These are phyloP conservation scores for Zosterops hypoxanthus DNA, from an alignment of 2,113 vertebrate species.

Conservation along the genomic window DNA sequence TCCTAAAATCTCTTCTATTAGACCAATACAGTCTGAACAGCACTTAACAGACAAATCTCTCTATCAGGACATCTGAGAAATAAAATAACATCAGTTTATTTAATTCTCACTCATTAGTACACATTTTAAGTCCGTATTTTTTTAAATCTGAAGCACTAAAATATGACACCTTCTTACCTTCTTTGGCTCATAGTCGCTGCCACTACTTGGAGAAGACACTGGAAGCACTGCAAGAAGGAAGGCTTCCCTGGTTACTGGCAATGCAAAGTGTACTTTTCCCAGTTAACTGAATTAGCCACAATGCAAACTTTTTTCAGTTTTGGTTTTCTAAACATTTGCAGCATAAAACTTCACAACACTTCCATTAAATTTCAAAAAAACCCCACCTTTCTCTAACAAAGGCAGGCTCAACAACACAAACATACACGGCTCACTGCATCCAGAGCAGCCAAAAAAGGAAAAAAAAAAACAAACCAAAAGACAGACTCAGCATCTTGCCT, in stretches of 20 bases:
- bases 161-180: conserved; percentile 39
- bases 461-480: not conserved
- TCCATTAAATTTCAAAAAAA: not conserved
- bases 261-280: accelerated
- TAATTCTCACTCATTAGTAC: not conserved
- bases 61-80: not conserved
- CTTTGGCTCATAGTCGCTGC: conserved; percentile 3
- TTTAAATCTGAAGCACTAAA: not conserved
- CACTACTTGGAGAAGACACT: conserved; percentile 42
- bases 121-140: accelerated
- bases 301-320: not conserved
- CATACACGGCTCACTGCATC: accelerated
- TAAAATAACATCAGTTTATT: not conserved
- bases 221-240: conserved; percentile 69
- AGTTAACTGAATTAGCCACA: not conserved
- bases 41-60: not conserved
- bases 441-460: not conserved
- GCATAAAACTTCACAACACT: not conserved
- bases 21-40: not conserved
- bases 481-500: not conserved
- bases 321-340: not conserved
- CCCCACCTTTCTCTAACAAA: not conserved
- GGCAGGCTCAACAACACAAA: not conserved
- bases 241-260: not conserved
- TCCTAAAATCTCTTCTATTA: not conserved